phyloP scores from a whole-genome alignment of 2,113 vertebrate species.

The Chaetura pelagica region DNA sequence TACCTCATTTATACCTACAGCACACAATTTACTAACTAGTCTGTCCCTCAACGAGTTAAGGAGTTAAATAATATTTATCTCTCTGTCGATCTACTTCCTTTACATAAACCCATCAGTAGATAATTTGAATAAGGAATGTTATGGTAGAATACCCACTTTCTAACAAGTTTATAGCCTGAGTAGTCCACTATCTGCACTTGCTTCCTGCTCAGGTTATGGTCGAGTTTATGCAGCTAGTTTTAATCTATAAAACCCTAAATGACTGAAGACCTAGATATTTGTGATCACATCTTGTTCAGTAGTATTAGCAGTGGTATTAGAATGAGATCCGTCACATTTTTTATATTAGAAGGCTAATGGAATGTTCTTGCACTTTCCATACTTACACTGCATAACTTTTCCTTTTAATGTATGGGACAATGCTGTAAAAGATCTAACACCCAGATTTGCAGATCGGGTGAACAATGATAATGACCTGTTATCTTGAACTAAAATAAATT shows the following conservation, averaged over 20 bases:
- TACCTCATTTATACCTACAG: background rate
- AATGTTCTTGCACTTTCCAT: background rate
- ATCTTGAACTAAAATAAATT: background rate
- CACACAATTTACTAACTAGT: background rate
- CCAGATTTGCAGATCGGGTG: background rate
- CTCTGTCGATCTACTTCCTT: background rate
- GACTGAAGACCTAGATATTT: background rate
- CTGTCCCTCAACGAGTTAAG: background rate
- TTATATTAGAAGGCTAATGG: background rate
- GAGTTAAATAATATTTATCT: background rate
- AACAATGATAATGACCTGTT: background rate
- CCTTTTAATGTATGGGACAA: background rate
- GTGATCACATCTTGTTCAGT: background rate
- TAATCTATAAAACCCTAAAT: conserved; percentile 26
- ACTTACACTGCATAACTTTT: background rate
- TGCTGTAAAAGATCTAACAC: background rate
- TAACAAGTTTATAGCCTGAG: conserved; percentile 10
- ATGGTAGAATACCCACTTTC: background rate
- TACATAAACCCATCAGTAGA: background rate
- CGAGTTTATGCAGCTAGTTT: background rate
- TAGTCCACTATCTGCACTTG: conserved; percentile 10
- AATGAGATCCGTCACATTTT: background rate
- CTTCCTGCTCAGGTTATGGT: background rate
- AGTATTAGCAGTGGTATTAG: background rate
- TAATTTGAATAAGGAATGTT: background rate